Evolutionary conservation across 2,888 invertebrate species (phyloP), one percentile per base, ranked within the genome.

Genomic region (Colletes collaris): DNA sequence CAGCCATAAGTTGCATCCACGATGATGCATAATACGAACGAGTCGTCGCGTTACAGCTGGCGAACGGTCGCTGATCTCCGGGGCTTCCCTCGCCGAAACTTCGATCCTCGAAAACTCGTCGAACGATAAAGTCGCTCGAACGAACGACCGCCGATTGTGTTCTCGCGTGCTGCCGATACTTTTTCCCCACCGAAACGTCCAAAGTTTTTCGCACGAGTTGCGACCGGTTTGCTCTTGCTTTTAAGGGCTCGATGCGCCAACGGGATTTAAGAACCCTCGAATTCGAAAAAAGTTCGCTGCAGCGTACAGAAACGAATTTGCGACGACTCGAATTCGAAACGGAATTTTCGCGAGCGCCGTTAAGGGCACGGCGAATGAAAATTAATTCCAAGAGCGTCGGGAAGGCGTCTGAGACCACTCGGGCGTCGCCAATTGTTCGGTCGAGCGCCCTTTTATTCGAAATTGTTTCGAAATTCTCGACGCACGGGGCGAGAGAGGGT

Each of bases 391-490:
- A 68, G 70, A 58, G 53, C 62, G n/a, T 44, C 11, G 62, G 7
- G 5, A 11, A 6, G 46, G 44, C 19, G 60, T 27, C 49, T 49
- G 40, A 40, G 40, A 40, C 40, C 40, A 4, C 40, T 40, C 40
- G 40, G 4, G 13, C 62, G 10, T 44, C 60, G 69, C 10, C 44
- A 46, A 67, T 80, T 65, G 76, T 76, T 76, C 55, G 49, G 19
- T 4, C 55, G 63, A 19, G 52, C 52, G 58, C 46, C 16, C 44
- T 59, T 46, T 68, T 35, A 5, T 46, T 60, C 65, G 70, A 59
- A 49, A 66, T 81, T 68, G 72, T 64, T 64, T 71, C 59, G 58
- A 74, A 74, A 82, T 79, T 82, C 64, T 19, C 10, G 69, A 7
- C 44, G 11, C 40, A 50, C 37, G n/a, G 16, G 37, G 37, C 8